These are phyloP conservation scores for Hymenopus coronatus DNA, from an alignment of 2,888 invertebrate genomes.

Conservation along the genomic window DNA sequence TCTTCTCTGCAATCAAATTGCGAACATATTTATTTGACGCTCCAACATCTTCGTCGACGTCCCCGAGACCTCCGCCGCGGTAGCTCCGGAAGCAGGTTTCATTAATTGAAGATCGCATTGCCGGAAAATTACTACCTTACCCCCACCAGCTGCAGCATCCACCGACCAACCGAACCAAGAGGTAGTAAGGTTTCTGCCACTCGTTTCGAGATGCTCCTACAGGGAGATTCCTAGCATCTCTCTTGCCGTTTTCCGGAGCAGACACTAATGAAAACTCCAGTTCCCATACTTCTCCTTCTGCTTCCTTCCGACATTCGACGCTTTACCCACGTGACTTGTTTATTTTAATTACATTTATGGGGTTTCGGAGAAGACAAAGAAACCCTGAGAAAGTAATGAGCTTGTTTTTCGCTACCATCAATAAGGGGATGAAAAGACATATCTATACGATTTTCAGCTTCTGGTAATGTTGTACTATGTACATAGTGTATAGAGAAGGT, in stretches of 20 bases:
- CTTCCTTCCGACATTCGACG: background rate
- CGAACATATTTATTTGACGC: conserved; percentile 27
- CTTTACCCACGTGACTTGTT: background rate
- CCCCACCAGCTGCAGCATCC: conserved; percentile 6
- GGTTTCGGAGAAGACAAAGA: background rate
- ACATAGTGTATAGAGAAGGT: too few species aligned
- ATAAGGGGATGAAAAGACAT: too few species aligned
- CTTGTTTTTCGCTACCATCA: too few species aligned
- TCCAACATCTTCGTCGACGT: background rate
- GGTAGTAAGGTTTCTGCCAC: background rate
- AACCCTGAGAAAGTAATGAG: background rate
- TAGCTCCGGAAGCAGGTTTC: conserved; percentile 18
- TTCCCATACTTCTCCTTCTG: background rate
- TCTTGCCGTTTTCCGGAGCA: background rate
- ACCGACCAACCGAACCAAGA: background rate
- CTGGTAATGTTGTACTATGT: too few species aligned
- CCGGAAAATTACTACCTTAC: conserved; percentile 28
- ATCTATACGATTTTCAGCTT: too few species aligned
- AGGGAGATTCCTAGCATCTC: conserved; percentile 4
- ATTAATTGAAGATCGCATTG: conserved; percentile 28
- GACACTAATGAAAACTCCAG: conserved; percentile 30
- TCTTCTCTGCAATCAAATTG: conserved; percentile 25
- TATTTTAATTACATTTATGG: background rate
- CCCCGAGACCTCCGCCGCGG: background rate
- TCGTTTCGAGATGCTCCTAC: background rate